Evolutionary conservation across 2,797 vertebrate genomes (phyloP), one percentile per base, ranked within the genome.

Genomic region (Synanceia verrucosa): DNA sequence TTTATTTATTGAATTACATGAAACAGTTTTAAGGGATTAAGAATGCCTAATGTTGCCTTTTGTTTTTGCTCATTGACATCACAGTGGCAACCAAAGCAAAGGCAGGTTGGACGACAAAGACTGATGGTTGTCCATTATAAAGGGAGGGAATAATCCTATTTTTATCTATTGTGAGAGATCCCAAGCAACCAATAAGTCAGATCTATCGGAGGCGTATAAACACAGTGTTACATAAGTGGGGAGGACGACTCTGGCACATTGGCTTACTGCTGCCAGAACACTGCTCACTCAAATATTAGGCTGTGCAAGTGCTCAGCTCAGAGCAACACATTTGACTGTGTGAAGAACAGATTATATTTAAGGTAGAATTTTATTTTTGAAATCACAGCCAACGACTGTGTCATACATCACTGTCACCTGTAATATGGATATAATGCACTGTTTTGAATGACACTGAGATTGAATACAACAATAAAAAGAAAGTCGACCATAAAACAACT

Each of bases 1-100:
- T 76, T 87, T 90, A 92, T 91, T 91, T 92, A 89, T 89, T 87
- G 89, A 88, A 90, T 91, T 84, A 85, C 79, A 88, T 65, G 75
- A 88, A 86, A 81, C 78, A 70, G 83, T 84, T 93, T 91, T 81
- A 84, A 82, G 83, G 82, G 83, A 90, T 92, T 92, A 90, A 79
- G 70, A 86, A 80, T 73, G 47, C 62, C 81, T 85, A 82, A 89
- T 87, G 77, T 91, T 81, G 37, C 65, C 83, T 84, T 91, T 87
- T 89, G 81, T 90, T 88, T 86, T 74, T 74, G 60, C 65, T 83
- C 48, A 66, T 46, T 79, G 63, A 75, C 59, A 66, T 71, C 68
- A 82, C 47, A 80, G 87, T 80, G 36, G 44, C 14, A 73, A 73
- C 43, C 48, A 62, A n/a, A 70, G 73, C 70, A 56, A 12, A 60